Evolutionary conservation across 2,113 vertebrate genomes (phyloP).

Genomic region (Malurus alboscapulatus): DNA sequence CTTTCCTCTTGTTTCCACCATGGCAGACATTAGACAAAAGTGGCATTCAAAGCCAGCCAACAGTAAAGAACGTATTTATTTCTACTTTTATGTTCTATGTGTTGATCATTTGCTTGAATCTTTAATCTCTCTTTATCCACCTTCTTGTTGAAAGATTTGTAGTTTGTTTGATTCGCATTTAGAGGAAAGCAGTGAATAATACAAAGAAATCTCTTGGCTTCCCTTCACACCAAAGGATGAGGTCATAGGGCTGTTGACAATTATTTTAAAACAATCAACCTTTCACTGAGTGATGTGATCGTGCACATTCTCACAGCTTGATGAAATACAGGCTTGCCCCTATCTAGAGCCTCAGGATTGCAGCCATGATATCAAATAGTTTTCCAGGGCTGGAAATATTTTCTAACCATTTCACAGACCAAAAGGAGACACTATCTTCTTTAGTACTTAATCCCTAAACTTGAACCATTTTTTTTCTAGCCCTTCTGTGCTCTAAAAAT

Average conservation of each 20-base stretch:
- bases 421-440: background rate
- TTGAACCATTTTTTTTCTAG: background rate
- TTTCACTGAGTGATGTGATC: background rate
- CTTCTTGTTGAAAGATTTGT: background rate
- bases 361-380: background rate
- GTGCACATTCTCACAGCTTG: background rate
- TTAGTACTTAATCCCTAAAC: background rate
- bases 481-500: background rate
- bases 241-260: background rate
- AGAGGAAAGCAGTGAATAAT: background rate
- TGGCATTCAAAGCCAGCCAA: background rate
- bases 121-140: background rate
- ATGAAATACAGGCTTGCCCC: background rate
- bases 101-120: background rate
- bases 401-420: background rate
- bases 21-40: background rate
- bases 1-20: background rate
- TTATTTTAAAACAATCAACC: constrained; percentile 14
- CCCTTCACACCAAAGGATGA: background rate
- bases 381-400: background rate
- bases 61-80: background rate
- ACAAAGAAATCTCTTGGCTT: background rate
- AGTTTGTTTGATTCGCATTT: background rate
- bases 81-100: background rate
- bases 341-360: background rate